Percentiles rank a stretch among this genome's conserved stretches.
These are phyloP conservation scores for Gallinago media DNA, from an alignment of 2,113 vertebrate species.

Conservation along the genomic window DNA sequence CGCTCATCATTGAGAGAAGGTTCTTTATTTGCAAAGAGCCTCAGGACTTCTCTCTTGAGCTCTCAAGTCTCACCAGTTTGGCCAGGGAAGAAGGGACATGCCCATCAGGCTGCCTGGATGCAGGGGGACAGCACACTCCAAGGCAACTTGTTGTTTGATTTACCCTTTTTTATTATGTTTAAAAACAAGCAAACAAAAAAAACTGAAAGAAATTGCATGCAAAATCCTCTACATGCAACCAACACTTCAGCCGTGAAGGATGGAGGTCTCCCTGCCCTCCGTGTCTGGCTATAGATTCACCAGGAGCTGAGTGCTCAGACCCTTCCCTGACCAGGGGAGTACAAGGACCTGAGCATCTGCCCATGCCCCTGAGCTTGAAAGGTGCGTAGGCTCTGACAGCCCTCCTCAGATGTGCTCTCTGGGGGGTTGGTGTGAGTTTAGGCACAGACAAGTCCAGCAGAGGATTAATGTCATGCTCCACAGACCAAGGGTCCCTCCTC, in stretches of 20 bases:
- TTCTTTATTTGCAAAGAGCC: neutral
- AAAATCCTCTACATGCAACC: neutral
- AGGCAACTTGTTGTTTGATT: neutral
- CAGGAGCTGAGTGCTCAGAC: neutral
- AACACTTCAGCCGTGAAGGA: neutral
- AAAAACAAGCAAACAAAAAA: neutral
- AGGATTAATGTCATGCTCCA: accelerated
- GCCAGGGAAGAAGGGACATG: neutral
- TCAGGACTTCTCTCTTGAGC: neutral
- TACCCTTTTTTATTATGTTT: neutral
- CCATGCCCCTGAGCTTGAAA: neutral
- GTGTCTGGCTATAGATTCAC: neutral
- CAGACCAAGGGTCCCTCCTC: neutral
- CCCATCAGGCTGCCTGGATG: neutral
- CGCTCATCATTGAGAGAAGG: neutral
- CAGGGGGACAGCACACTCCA: neutral
- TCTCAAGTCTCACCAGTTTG: neutral
- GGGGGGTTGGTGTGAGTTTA: neutral
- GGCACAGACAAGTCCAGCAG: neutral
- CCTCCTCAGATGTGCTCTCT: neutral
- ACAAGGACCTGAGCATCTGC: neutral
- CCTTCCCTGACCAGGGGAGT: neutral
- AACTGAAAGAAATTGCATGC: neutral
- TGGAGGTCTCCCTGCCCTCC: neutral
- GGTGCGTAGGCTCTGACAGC: neutral